phyloP scores from a whole-genome alignment of 1,140 invertebrate species.

The Drosophila nasuta region DNA sequence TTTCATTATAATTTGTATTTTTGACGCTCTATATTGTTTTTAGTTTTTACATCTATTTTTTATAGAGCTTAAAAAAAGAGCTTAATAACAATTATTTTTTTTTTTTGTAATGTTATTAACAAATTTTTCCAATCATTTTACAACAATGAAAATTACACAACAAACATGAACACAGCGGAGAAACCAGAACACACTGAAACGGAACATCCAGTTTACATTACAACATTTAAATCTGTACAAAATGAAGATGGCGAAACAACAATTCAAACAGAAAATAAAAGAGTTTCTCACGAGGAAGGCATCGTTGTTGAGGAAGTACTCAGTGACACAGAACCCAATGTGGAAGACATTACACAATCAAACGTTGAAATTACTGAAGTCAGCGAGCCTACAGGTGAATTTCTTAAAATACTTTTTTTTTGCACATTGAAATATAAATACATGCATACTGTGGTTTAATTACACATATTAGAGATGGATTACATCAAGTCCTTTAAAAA shows the following conservation, averaged over 20 bases:
- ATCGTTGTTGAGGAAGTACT: slow-evolving; percentile 83
- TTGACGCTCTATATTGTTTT: background rate
- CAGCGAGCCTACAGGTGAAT: slow-evolving; percentile 81
- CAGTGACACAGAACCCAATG: slow-evolving; percentile 82
- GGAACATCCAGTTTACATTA: slow-evolving; percentile 82
- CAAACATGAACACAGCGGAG: slow-evolving; percentile 60
- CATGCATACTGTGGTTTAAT: slow-evolving; percentile 22
- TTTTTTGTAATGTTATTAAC: slow-evolving; percentile 44
- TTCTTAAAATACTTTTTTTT: slow-evolving; percentile 34
- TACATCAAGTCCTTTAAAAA: slow-evolving; percentile 1
- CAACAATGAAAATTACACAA: slow-evolving; percentile 34
- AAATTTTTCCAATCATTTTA: slow-evolving; percentile 62
- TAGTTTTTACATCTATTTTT: background rate
- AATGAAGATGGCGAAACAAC: slow-evolving; percentile 77
- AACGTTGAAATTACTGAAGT: slow-evolving; percentile 81
- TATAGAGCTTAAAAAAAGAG: slow-evolving; percentile 12
- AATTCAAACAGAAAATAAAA: slow-evolving; percentile 79
- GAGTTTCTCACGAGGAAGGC: slow-evolving; percentile 77
- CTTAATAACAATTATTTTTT: background rate
- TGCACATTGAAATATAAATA: slow-evolving; percentile 25
- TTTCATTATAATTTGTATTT: slow-evolving; percentile 6
- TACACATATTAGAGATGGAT: slow-evolving; percentile 23
- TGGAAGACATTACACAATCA: slow-evolving; percentile 68
- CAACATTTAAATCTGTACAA: slow-evolving; percentile 84
- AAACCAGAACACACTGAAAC: slow-evolving; percentile 75